Base-by-base conservation (phyloP, 1,140 invertebrate species). In the Limonius californicus region DNA sequence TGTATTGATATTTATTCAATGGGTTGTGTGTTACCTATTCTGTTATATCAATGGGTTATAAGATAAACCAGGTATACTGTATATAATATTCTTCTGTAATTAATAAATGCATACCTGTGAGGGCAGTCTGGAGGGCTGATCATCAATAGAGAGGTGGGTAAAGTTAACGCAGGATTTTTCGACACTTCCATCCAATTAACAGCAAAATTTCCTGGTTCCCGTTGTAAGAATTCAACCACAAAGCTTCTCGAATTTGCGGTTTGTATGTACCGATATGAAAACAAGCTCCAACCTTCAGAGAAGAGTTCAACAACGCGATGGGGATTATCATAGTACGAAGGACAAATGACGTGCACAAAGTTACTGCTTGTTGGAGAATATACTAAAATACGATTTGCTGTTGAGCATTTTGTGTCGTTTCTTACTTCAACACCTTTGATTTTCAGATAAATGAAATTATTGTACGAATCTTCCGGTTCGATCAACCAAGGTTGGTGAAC, bases 111-210 rank as follows among this genome's bases (percentile, higher is more conserved):
- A 77, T 76, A 89, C 88, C 85, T 87, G 73, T 87, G 87, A 27
- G 81, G 83, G 70, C 87, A 89, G 47, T 88, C 87, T 9, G 86
- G 80, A 11, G 81, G 78, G 18, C 79, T 81, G 54, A 84, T 82
- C 55, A 87, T 78, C 9, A 86, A 79, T 59, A 85, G 81, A 15
- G 83, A 81, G 56, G 78, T 78, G 16, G 83, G 76, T 54, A 82
- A 77, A 8, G 77, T 78, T 12, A 80, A 67, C 0, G 80, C 77
- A 0, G 87, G 83, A 66, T 87, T 83, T 68, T 89, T 89, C 19
- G 87, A 88, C 18, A 91, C 83, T 64, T 90, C 88, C 77, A 91
- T 88, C 89, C 89, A 90, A 54, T 85, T 87, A 20, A 90, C 84
- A 3, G 82, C 80, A 72, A 90, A 90, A 69, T 82, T 84, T 0